These are phyloP conservation scores for Porites cylindrica DNA, from an alignment of 92 coral and sea anemone genomes.

Conservation along the genomic window DNA sequence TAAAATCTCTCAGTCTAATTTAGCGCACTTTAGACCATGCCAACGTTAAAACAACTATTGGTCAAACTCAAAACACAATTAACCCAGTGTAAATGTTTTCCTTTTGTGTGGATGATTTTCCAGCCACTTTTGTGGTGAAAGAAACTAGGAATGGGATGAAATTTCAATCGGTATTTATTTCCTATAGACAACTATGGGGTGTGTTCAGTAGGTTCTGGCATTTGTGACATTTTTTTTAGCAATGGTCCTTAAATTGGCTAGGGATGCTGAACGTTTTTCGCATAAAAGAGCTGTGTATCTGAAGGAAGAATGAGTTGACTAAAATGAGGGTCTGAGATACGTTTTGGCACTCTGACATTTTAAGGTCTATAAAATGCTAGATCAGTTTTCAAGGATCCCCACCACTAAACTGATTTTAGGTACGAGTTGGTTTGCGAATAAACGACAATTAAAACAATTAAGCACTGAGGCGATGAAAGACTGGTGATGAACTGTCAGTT, in stretches of 20 bases:
- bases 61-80: background rate
- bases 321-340: background rate
- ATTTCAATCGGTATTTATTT: conserved; percentile 25
- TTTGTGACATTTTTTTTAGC: conserved; percentile 41
- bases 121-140: background rate
- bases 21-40: too few relatives aligned
- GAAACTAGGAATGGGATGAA: background rate
- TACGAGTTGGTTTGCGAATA: conserved; percentile 28
- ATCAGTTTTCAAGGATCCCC: background rate
- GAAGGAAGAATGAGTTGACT: background rate
- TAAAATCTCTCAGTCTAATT: background rate
- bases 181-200: background rate
- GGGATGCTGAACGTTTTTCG: background rate
- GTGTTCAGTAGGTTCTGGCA: conserved; percentile 22
- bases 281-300: background rate
- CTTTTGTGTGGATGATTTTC: background rate
- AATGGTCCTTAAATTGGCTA: conserved; percentile 31
- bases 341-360: too few relatives aligned
- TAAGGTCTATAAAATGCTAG: background rate
- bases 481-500: conserved; percentile 42
- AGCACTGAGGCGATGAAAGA: conserved; percentile 53
- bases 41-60: background rate
- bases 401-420: background rate
- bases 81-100: conserved; percentile 22
- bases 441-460: conserved; percentile 58